Percentiles rank a stretch among this genome's conserved stretches.
Conservation (phyloP, 2,888 invertebrate genomes). For the Calliopum simillimum region DNA sequence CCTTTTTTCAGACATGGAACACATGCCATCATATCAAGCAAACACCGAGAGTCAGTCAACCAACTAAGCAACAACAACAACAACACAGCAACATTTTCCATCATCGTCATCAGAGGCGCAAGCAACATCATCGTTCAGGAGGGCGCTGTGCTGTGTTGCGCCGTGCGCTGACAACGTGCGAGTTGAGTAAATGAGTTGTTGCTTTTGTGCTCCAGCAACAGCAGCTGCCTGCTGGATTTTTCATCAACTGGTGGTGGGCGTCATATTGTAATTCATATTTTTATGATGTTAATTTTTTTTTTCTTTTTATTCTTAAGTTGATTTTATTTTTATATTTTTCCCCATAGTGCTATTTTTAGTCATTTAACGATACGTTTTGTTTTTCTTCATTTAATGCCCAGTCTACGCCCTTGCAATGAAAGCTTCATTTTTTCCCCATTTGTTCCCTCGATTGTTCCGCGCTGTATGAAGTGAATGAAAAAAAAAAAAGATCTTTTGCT, state of each 20-base stretch:
- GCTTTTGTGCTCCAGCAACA: neutral
- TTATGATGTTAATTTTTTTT: neutral
- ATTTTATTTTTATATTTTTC: constrained; percentile 4
- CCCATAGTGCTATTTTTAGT: constrained; percentile 7
- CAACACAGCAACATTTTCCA: neutral
- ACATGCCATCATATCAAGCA: too few species aligned
- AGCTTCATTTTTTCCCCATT: neutral
- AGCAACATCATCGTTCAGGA: neutral
- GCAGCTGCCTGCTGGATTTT: neutral
- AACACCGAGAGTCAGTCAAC: too few species aligned
- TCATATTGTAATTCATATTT: neutral
- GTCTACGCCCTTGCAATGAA: too few species aligned
- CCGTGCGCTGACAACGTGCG: neutral
- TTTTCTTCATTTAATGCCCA: neutral
- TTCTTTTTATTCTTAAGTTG: neutral
- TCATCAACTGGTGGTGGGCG: constrained; percentile 3
- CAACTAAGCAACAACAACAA: neutral
- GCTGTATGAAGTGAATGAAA: neutral
- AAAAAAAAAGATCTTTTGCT: neutral
- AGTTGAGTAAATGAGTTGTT: too few species aligned
- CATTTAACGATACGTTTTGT: neutral
- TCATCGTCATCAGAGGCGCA: neutral
- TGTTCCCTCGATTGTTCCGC: neutral
- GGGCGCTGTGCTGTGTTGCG: neutral
- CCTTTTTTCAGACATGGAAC: neutral